These are phyloP conservation scores for Protaetia brevitarsis DNA, from an alignment of 1,140 invertebrate species.

Conservation along the genomic window DNA sequence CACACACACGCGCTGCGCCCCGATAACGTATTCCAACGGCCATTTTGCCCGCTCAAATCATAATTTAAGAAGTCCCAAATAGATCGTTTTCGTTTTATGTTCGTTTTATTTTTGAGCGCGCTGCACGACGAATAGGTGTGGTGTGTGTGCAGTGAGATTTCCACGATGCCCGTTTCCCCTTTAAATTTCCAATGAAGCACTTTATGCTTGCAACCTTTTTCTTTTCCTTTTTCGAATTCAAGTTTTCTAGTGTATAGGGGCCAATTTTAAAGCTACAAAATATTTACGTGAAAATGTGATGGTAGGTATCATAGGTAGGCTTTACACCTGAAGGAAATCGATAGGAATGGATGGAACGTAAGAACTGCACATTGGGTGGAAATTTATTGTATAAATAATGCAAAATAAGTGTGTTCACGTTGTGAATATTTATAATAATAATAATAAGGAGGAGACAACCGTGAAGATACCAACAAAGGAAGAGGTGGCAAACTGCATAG, in stretches of 20 bases:
- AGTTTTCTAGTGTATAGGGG: background rate
- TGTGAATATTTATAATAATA: no score
- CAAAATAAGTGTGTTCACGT: no score
- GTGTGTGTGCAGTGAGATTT: background rate
- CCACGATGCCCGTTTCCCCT: background rate
- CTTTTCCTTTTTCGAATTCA: background rate
- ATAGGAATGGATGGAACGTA: background rate
- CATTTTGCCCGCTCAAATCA: constrained; percentile 6
- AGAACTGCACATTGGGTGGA: no score
- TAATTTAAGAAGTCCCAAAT: constrained; percentile 14
- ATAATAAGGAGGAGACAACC: no score
- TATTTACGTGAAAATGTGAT: background rate
- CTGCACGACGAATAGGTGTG: background rate
- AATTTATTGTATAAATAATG: no score
- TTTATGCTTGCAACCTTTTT: constrained; percentile 2
- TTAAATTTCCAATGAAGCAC: constrained; percentile 13
- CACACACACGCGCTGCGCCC: constrained; percentile 5
- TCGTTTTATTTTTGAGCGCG: background rate
- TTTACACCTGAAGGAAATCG: background rate
- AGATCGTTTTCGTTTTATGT: constrained; percentile 11
- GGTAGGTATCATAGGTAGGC: background rate
- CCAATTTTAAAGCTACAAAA: background rate
- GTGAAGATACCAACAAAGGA: no score
- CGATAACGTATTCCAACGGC: constrained; percentile 2
- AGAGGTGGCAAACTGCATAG: no score